Base-by-base conservation (phyloP, 92 coral and sea anemone genomes). In the Palythoa caribaeorum region DNA sequence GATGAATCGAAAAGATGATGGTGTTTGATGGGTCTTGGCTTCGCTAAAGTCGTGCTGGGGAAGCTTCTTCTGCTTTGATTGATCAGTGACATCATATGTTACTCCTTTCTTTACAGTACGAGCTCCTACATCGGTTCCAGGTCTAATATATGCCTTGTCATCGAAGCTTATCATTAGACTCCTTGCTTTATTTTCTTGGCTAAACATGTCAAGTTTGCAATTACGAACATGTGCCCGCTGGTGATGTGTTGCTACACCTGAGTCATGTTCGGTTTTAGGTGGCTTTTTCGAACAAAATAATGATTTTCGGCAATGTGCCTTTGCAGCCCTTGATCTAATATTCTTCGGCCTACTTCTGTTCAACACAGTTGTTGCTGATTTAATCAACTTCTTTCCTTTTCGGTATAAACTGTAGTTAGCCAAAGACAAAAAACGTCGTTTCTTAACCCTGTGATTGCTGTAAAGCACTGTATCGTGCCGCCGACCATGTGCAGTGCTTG, bases 201-300 rank as follows among this genome's bases (percentile, higher is more conserved):
- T 73, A 83, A 90, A 90, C 90, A 90, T 86, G 63, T 75, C 80
- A 85, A 85, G 71, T 70, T 90, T 86, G 40, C 90, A 66, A 59
- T 80, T 86, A 28, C 65, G 88, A 71, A 93, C 63, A 73, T 93
- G 95, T 35, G 92, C 90, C 36, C 92, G 86, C 87, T 90, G 93
- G 83, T 93, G 92, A 77, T 90, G 95, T 36, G 95, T 93, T 76
- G 72, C 63, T 48, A 74, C 55, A n/a, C 59, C 73, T 35, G 36
- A 51, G 83, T 73, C 76, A 79, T 69, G 78, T 52, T 92, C 94
- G 69, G 90, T 92, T 65, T 92, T 92, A 54, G 92, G 94, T 21
- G 94, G 92, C 59, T 92, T 92, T 85, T 92, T 92, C 50, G 88
- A 68, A 55, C 95, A 93, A 75, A 87, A 93, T 19, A 93, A 78